A percentile compares a stretch with the other conserved stretches of the same genome.
Conservation (phyloP, 2,797 vertebrate species). For the Diglossa cyanea region DNA sequence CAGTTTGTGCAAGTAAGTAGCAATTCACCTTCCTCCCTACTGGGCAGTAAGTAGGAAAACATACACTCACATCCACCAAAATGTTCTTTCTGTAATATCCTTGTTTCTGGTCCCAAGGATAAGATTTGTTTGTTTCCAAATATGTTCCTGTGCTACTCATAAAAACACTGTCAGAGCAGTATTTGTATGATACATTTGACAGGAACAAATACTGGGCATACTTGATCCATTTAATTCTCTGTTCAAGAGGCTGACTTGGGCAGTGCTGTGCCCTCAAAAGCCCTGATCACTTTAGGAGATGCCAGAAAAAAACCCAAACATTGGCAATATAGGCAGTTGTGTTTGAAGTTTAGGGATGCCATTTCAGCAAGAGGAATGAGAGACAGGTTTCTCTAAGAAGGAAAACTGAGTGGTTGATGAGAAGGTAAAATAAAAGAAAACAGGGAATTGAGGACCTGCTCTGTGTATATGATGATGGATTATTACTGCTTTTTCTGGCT, state of each 20-base stretch:
- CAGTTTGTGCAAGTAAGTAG: constrained; percentile 50
- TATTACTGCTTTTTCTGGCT: constrained; percentile 15
- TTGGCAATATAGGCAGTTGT: background rate
- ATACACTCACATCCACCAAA: constrained; percentile 58
- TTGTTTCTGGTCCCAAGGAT: constrained; percentile 42
- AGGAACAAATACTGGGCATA: background rate
- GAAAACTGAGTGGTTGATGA: background rate
- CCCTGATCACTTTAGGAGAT: background rate
- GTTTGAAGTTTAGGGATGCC: background rate
- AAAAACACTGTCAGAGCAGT: background rate
- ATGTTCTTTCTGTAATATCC: constrained; percentile 57
- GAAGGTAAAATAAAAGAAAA: constrained; percentile 23
- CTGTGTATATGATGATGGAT: constrained; percentile 11
- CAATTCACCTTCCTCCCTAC: constrained; percentile 69
- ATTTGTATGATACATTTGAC: constrained; percentile 5
- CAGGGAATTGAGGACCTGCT: background rate
- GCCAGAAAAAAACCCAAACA: background rate
- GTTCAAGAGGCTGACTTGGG: background rate
- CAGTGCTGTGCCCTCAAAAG: background rate
- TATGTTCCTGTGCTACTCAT: background rate
- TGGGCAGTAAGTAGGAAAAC: constrained; percentile 69
- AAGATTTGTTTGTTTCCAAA: constrained; percentile 61
- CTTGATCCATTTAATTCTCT: background rate
- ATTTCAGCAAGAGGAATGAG: background rate
- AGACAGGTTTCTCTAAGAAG: background rate